Evolutionary conservation across 2,113 vertebrate species (phyloP).

Genomic region (Globicephala melas): DNA sequence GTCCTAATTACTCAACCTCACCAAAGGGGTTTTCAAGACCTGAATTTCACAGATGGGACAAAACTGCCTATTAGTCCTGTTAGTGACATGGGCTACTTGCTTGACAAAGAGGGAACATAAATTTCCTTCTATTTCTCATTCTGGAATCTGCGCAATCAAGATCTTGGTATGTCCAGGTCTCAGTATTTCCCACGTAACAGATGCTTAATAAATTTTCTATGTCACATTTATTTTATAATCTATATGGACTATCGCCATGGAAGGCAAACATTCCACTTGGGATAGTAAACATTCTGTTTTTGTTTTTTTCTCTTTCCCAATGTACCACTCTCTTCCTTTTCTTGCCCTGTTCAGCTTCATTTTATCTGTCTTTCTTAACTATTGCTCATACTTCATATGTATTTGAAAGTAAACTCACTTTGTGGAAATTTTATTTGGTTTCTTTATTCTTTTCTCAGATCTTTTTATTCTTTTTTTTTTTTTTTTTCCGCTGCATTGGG

Average conservation of each 20-base stretch:
- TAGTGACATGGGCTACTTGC: background rate
- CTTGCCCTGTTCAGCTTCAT: background rate
- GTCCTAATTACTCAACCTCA: background rate
- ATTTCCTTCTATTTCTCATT: background rate
- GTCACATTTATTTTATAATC: background rate
- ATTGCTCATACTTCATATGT: background rate
- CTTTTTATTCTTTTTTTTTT: no score
- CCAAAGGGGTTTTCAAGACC: background rate
- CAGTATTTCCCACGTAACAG: background rate
- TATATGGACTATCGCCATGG: background rate
- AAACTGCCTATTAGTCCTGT: background rate
- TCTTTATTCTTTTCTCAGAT: background rate
- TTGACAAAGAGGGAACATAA: background rate
- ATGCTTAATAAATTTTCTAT: background rate
- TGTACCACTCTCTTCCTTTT: background rate
- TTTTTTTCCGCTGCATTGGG: no score
- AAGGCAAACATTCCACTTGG: background rate
- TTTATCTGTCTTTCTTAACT: background rate
- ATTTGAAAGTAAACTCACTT: slow-evolving; percentile 6
- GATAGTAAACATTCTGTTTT: background rate
- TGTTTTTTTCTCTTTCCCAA: background rate
- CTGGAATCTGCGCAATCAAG: background rate
- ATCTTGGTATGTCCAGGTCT: background rate
- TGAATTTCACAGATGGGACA: background rate
- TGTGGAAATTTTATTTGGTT: background rate